Conservation (phyloP, 1,140 invertebrate genomes). For the Leptonema lineaticorne region DNA sequence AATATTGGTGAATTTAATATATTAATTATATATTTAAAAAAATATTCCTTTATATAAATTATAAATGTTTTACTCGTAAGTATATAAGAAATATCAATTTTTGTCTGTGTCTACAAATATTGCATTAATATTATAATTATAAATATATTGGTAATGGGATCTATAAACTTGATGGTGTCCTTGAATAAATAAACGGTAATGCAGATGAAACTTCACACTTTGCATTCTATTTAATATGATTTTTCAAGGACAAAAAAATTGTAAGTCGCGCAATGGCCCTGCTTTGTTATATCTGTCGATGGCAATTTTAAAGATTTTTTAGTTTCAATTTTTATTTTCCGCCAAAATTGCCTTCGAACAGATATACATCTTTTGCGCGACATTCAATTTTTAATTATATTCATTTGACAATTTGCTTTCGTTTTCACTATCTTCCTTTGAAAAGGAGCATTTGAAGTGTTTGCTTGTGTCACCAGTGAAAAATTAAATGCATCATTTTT, state of each 20-base stretch:
- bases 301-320: conserved; percentile 8
- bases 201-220: neutral
- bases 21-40: conserved; percentile 14
- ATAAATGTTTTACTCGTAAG: conserved; percentile 22
- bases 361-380: conserved; percentile 32
- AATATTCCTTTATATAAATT: conserved; percentile 1
- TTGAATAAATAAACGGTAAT: conserved; percentile 5
- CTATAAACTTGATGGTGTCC: conserved; percentile 26
- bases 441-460: neutral
- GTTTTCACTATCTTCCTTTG: too few species aligned
- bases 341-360: conserved; percentile 22
- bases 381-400: conserved; percentile 17
- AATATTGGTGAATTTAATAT: conserved; percentile 28
- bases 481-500: neutral
- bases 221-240: neutral
- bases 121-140: conserved; percentile 19
- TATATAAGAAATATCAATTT: conserved; percentile 22
- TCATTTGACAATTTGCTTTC: neutral
- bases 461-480: neutral
- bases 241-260: conserved; percentile 24
- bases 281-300: conserved; percentile 33
- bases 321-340: conserved; percentile 15
- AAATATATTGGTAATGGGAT: conserved; percentile 11
- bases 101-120: conserved; percentile 31
- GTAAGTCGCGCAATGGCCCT: conserved; percentile 37